A percentile compares a stretch with the other conserved stretches of the same genome.
phyloP scores from a whole-genome alignment of 2,113 vertebrate genomes.

The Neolamprologus ventralis region DNA sequence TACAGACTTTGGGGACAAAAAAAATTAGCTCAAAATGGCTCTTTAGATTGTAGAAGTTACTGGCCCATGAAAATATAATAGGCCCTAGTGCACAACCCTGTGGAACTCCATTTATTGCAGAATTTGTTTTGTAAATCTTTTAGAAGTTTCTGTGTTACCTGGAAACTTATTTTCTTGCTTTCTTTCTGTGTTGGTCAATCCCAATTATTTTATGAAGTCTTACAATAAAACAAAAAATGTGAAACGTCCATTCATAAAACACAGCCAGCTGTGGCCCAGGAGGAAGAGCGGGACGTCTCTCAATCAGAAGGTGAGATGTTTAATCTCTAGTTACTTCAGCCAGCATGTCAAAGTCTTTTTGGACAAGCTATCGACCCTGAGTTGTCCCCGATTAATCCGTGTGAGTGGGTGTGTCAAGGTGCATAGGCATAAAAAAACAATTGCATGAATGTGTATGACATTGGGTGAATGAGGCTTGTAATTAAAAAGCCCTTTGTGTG shows the following conservation, averaged over 20 bases:
- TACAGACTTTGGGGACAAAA: not conserved
- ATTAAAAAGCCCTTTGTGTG: not conserved
- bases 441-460: not conserved
- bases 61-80: not conserved
- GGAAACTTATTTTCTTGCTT: not conserved
- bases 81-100: not conserved
- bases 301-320: not conserved
- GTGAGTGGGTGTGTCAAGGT: not conserved
- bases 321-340: not conserved
- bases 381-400: not conserved
- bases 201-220: not conserved
- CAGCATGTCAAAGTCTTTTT: not conserved
- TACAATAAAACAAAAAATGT: not conserved
- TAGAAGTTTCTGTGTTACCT: not conserved
- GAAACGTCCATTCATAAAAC: not conserved
- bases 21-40: not conserved
- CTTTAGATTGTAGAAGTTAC: not conserved
- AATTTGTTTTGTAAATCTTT: not conserved
- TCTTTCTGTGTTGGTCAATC: not conserved
- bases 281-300: not conserved
- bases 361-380: not conserved
- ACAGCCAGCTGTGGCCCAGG: not conserved
- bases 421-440: not conserved
- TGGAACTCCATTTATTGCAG: not conserved
- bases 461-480: not conserved